Percentiles rank a stretch among this genome's conserved stretches.
phyloP scores from a whole-genome alignment of 2,888 invertebrate species.

The Sarcophaga rosellei region DNA sequence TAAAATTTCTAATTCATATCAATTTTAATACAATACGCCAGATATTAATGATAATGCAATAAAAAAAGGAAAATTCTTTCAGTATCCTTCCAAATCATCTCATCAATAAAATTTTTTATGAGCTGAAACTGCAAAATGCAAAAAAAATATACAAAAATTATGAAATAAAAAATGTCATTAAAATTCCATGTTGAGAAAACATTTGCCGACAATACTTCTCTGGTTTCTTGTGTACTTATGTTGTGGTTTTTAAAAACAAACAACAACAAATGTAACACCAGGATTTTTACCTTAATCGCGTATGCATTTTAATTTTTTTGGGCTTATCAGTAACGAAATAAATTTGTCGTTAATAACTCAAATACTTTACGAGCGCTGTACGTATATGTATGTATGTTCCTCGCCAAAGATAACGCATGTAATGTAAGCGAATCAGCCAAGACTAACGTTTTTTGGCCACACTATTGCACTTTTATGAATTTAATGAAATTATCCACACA shows the following conservation, averaged over 20 bases:
- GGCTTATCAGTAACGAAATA: constrained; percentile 70
- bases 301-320: constrained; percentile 16
- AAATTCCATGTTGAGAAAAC: constrained; percentile 10
- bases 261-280: neutral
- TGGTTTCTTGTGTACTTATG: constrained; percentile 15
- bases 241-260: constrained; percentile 1
- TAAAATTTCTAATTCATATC: too few species aligned
- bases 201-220: constrained; percentile 24
- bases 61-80: neutral
- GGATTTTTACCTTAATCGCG: constrained; percentile 6
- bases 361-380: constrained; percentile 74
- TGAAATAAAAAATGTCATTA: constrained; percentile 2
- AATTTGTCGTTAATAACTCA: constrained; percentile 74
- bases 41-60: neutral
- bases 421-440: constrained; percentile 60
- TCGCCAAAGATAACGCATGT: constrained; percentile 53
- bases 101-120: neutral
- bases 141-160: neutral
- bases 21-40: too few species aligned
- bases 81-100: neutral
- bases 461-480: neutral
- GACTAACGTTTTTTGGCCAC: constrained; percentile 12
- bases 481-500: constrained; percentile 56
- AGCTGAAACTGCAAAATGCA: neutral
- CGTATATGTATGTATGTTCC: constrained; percentile 39